Evolutionary conservation across 2,888 invertebrate genomes (phyloP).

Genomic region (Amphimallon solstitiale): DNA sequence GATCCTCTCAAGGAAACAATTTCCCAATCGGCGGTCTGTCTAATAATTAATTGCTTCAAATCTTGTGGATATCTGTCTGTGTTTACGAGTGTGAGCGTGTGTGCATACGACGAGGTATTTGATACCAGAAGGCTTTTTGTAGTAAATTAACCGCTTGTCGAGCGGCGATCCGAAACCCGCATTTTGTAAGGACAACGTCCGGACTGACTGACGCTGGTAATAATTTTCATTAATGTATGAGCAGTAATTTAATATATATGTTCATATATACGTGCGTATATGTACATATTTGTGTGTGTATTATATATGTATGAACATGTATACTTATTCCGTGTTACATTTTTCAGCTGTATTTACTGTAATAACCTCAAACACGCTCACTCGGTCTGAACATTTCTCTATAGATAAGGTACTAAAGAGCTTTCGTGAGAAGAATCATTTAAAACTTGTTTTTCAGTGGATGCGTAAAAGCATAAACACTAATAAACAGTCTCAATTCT

Average conservation of each 20-base stretch:
- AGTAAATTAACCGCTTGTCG: slow-evolving; percentile 14
- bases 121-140: neutral
- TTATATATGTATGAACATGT: neutral
- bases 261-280: neutral
- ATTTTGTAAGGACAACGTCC: slow-evolving; percentile 10
- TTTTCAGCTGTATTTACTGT: too few species aligned
- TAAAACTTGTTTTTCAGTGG: too few species aligned
- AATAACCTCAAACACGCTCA: too few species aligned
- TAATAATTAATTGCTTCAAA: slow-evolving; percentile 16
- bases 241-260: slow-evolving; percentile 14
- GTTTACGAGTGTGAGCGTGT: neutral
- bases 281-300: neutral
- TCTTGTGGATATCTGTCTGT: neutral
- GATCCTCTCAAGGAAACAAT: slow-evolving; percentile 12
- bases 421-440: too few species aligned
- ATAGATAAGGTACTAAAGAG: too few species aligned
- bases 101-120: slow-evolving; percentile 3
- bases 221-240: slow-evolving; percentile 15
- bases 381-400: too few species aligned
- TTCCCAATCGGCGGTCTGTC: slow-evolving; percentile 3
- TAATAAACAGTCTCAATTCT: too few species aligned
- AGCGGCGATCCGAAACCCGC: slow-evolving; percentile 4
- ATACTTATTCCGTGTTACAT: too few species aligned
- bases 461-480: too few species aligned
- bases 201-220: slow-evolving; percentile 6